These are phyloP conservation scores for Hiodon tergisus DNA, from an alignment of 2,113 vertebrate genomes.

Conservation along the genomic window DNA sequence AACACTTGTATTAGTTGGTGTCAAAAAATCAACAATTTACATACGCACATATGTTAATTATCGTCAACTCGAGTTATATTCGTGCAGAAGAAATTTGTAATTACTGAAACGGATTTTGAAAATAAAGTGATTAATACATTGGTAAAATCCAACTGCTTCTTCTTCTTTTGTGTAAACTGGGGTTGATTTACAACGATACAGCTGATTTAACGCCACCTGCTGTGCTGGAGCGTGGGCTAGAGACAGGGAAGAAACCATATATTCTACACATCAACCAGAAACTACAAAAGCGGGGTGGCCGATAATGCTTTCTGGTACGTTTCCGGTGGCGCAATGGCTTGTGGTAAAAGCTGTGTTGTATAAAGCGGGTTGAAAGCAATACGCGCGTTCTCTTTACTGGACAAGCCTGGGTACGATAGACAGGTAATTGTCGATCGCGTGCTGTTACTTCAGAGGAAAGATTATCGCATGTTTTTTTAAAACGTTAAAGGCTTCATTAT, in stretches of 20 bases:
- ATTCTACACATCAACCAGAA: neutral
- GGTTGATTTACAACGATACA: neutral
- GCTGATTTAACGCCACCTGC: neutral
- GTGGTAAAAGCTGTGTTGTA: slow-evolving; percentile 46
- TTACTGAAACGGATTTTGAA: neutral
- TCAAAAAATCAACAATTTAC: too few relatives aligned
- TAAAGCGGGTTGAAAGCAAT: slow-evolving; percentile 28
- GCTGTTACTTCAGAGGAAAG: rapidly evolving
- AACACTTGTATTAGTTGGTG: too few relatives aligned
- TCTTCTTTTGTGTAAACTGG: neutral
- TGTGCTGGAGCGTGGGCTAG: too few relatives aligned
- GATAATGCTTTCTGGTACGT: too few relatives aligned
- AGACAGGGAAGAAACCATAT: neutral
- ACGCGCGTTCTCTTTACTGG: slow-evolving; percentile 54
- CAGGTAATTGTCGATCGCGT: slow-evolving; percentile 28
- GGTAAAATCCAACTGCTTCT: slow-evolving; percentile 8
- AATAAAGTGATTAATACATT: neutral
- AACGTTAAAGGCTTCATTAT: neutral
- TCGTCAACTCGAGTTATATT: too few relatives aligned
- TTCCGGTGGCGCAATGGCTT: slow-evolving; percentile 17
- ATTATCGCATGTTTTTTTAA: neutral
- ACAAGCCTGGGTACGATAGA: slow-evolving; percentile 40
- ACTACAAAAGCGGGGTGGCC: neutral
- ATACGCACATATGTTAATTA: too few relatives aligned
- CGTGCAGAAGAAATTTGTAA: too few relatives aligned